Evolutionary conservation across 2,888 invertebrate genomes (phyloP).

Genomic region (Melanophora roralis): DNA sequence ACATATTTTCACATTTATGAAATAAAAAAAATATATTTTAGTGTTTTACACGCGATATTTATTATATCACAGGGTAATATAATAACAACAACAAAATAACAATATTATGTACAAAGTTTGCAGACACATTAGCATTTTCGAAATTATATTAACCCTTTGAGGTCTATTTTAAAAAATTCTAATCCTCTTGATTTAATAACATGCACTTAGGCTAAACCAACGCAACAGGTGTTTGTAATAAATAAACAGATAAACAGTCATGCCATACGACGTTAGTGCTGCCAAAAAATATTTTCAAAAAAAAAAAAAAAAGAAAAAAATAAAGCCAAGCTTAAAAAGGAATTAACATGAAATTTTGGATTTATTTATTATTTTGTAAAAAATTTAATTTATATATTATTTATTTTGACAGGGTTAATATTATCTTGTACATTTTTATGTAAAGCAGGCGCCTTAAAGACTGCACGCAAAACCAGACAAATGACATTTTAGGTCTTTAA

Average conservation of each 20-base stretch:
- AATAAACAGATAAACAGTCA: too few relatives aligned
- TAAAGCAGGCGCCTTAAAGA: slow-evolving; percentile 29
- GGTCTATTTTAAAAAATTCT: too few relatives aligned
- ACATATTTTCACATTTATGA: background rate
- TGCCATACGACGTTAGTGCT: too few relatives aligned
- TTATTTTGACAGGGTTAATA: slow-evolving; percentile 44
- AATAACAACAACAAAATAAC: slow-evolving; percentile 1
- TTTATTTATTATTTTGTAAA: too few relatives aligned
- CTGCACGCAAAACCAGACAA: slow-evolving; percentile 42
- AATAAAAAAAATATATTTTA: background rate
- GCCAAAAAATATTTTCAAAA: too few relatives aligned
- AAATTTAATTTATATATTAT: too few relatives aligned
- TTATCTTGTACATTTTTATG: background rate
- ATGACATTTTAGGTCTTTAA: slow-evolving; percentile 33
- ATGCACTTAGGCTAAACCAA: too few relatives aligned
- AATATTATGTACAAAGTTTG: slow-evolving; percentile 2
- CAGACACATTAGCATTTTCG: slow-evolving; percentile 2
- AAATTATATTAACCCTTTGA: slow-evolving; percentile 18
- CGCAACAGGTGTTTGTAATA: too few relatives aligned
- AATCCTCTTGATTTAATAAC: too few relatives aligned
- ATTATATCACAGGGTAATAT: background rate
- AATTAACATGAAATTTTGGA: too few relatives aligned
- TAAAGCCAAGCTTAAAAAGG: too few relatives aligned
- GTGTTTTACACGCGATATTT: slow-evolving; percentile 32
- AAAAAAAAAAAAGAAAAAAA: too few relatives aligned